Evolutionary conservation across 2,113 vertebrate genomes (phyloP), one percentile per base, ranked within the genome.

Genomic region (Zosterops borbonicus): DNA sequence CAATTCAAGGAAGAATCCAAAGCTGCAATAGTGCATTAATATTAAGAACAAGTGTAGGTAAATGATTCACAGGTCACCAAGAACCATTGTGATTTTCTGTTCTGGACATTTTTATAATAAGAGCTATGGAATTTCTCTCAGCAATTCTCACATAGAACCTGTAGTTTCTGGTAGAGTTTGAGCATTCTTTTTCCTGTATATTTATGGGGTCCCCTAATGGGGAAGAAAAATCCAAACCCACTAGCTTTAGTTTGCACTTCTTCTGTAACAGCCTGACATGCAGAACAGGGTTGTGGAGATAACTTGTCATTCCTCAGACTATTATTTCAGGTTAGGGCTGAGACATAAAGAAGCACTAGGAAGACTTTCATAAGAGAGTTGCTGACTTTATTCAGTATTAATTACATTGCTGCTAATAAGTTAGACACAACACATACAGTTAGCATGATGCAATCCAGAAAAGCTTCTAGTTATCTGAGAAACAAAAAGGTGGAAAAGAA

Each of bases 401-500:
- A 89, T 89, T 82, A 73, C 13, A 7, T 44, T 85, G 31, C 12
- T 73, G 62, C 53, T 60, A 53, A 7, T 53, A 80, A 79, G 33
- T 70, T 81, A 93, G 68, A 70, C 56, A 58, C 0, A 0, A 15
- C 0, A 0, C 28, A 35, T 60, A n/a, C 12, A 27, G 23, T 18
- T 37, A 33, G 5, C 20, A 44, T 79, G 31, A 73, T 58, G 31
- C 14, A 79, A 52, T n/a, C 37, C 44, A 42, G 52, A 88, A 88
- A 80, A 88, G 4, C 27, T 56, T 67, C 25, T 47, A 77, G 50
- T 29, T 25, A 44, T 14, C 60, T 55, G 46, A 83, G 35, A 33
- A 47, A 41, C 17, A 88, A 62, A 84, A 90, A 59, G 6, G 2
- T 55, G 46, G 33, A 65, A 76, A 78, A 84, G 77, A 87, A 89